A percentile compares a stretch with the other conserved stretches of the same genome.
Evolutionary conservation across 2,113 vertebrate species (phyloP).

Genomic region (Papio anubis): DNA sequence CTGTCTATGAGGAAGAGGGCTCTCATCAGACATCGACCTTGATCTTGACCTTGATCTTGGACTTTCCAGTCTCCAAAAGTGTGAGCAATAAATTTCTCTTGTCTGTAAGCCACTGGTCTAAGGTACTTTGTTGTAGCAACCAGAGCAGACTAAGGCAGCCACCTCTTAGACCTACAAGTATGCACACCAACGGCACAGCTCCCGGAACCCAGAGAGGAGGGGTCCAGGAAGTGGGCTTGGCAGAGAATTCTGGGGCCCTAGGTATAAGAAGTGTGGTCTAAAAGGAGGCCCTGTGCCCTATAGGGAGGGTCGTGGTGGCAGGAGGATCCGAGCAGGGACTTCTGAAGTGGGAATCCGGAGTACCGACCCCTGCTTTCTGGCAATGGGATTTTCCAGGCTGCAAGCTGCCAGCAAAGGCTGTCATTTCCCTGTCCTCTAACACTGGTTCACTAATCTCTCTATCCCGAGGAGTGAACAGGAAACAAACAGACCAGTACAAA

Average conservation of each 20-base stretch:
- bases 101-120: neutral
- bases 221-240: neutral
- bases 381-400: neutral
- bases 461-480: neutral
- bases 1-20: neutral
- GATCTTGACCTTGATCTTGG: neutral
- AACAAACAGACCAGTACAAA: slow-evolving; percentile 55
- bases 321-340: too few relatives aligned
- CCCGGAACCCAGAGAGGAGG: neutral
- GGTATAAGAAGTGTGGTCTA: neutral
- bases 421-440: neutral
- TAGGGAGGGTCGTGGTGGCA: accelerated
- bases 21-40: neutral
- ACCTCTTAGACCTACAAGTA: neutral
- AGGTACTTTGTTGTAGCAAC: neutral
- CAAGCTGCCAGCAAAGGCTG: neutral
- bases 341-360: neutral
- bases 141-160: neutral
- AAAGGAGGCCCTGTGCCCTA: neutral
- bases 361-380: neutral
- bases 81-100: neutral
- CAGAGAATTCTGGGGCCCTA: neutral
- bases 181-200: neutral
- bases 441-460: neutral
- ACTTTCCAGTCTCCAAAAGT: neutral